Evolutionary conservation across 1,140 invertebrate genomes (phyloP).

Genomic region (Akabosia matsudoensis): DNA sequence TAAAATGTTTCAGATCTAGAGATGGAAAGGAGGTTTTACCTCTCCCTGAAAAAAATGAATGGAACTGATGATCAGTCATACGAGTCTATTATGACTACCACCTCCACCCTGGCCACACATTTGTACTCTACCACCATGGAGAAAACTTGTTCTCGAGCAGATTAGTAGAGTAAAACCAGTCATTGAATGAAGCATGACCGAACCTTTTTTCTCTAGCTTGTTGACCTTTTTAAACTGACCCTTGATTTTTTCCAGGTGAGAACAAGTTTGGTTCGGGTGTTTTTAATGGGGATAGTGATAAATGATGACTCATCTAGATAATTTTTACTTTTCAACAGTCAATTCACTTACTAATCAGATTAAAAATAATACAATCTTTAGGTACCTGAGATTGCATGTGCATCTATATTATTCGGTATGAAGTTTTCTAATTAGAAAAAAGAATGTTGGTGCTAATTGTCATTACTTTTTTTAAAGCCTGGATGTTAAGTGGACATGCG

Average conservation of each 20-base stretch:
- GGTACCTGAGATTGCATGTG: background rate
- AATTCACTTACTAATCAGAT: too few relatives aligned
- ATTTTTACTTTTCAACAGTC: background rate
- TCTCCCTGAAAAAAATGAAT: background rate
- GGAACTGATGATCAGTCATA: slow-evolving; percentile 19
- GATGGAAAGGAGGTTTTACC: background rate
- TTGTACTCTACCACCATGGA: slow-evolving; percentile 12
- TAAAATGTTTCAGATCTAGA: background rate
- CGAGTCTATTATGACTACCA: background rate
- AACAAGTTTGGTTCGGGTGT: background rate
- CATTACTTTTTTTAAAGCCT: background rate
- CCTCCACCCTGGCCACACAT: too few relatives aligned
- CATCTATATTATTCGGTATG: background rate
- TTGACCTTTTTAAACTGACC: slow-evolving; percentile 17
- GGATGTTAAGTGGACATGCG: background rate
- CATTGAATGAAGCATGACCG: background rate
- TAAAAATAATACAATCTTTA: too few relatives aligned
- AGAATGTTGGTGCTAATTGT: background rate
- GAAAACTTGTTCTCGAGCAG: background rate
- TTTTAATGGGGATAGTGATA: background rate
- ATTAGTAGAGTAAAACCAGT: background rate
- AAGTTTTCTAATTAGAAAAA: too few relatives aligned
- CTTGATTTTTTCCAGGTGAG: slow-evolving; percentile 1
- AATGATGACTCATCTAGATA: background rate
- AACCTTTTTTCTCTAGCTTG: slow-evolving; percentile 5